These are phyloP conservation scores for Aphelinus atriplicis DNA, from an alignment of 1,140 invertebrate genomes.

Conservation along the genomic window DNA sequence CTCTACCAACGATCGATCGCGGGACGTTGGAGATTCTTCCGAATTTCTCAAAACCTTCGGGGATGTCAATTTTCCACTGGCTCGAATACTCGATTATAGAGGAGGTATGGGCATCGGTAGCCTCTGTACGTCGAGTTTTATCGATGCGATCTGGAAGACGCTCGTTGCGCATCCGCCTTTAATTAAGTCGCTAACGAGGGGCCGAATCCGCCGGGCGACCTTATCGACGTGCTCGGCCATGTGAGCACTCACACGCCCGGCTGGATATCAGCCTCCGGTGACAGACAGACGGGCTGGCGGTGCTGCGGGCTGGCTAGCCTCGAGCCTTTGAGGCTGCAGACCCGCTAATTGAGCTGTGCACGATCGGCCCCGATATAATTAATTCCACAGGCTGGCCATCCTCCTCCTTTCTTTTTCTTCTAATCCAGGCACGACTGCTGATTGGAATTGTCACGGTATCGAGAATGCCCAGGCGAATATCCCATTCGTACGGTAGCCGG, in stretches of 20 bases:
- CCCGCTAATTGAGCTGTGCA: conserved; percentile 13
- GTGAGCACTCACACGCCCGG: conserved; percentile 16
- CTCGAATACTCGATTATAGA: too few relatives aligned
- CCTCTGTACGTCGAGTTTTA: too few relatives aligned
- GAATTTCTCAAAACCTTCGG: too few relatives aligned
- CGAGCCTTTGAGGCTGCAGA: background rate
- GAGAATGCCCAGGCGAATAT: background rate
- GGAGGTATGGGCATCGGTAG: too few relatives aligned
- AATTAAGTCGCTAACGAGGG: conserved; percentile 32
- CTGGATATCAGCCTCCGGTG: conserved; percentile 12
- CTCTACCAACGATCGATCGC: too few relatives aligned
- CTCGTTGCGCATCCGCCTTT: background rate
- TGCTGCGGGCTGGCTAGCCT: background rate
- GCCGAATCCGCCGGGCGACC: background rate
- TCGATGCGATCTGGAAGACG: too few relatives aligned
- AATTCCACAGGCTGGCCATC: background rate
- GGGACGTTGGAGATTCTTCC: too few relatives aligned
- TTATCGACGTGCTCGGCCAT: conserved; percentile 9
- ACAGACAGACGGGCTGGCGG: background rate
- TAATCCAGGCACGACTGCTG: background rate
- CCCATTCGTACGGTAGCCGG: too few relatives aligned
- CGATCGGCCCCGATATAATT: background rate
- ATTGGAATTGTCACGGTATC: too few relatives aligned
- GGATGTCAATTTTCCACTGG: too few relatives aligned
- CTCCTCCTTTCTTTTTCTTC: background rate